These are phyloP conservation scores for Muscicapa adusta DNA, from an alignment of 2,113 vertebrate genomes.

Conservation along the genomic window DNA sequence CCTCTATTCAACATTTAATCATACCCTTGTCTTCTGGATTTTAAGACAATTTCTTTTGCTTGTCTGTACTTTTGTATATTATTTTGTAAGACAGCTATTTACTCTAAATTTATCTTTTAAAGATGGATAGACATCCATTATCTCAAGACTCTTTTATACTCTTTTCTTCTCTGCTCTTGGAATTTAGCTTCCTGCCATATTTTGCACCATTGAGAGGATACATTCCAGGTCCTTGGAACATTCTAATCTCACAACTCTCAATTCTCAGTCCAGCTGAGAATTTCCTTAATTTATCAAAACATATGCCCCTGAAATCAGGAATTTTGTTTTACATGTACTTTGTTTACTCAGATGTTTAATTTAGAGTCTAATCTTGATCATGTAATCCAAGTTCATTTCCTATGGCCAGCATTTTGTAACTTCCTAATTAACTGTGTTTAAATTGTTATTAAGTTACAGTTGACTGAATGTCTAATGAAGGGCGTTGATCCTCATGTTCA, in stretches of 20 bases:
- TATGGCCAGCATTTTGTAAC: neutral
- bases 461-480: neutral
- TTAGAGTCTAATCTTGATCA: neutral
- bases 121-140: neutral
- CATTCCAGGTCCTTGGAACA: neutral
- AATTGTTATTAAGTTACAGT: neutral
- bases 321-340: neutral
- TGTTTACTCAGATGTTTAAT: neutral
- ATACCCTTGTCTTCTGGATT: neutral
- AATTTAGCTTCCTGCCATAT: neutral
- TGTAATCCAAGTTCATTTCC: neutral
- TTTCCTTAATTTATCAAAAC: neutral
- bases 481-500: neutral
- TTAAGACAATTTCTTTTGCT: neutral
- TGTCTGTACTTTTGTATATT: neutral
- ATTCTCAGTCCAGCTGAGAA: neutral
- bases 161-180: neutral
- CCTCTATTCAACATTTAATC: neutral
- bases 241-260: neutral
- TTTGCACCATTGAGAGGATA: neutral
- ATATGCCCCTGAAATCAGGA: neutral
- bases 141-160: neutral
- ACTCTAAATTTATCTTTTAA: neutral
- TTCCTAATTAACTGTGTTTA: neutral
- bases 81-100: neutral